Evolutionary conservation across 1,140 invertebrate genomes (phyloP).

Genomic region (Plodia interpunctella): DNA sequence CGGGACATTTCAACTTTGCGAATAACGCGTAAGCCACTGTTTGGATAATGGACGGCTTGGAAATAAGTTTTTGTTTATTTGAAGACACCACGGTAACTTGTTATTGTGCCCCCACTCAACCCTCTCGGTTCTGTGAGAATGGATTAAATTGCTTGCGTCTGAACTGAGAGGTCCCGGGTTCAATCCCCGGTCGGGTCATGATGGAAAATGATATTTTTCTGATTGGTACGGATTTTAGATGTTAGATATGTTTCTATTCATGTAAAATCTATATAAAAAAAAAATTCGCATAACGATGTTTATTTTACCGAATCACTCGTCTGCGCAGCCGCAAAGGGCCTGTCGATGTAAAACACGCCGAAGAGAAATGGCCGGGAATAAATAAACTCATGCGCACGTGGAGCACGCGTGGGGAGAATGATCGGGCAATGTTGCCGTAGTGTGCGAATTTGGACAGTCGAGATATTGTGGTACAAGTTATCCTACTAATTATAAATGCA

Average conservation of each 20-base stretch:
- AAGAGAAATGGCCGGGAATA: neutral
- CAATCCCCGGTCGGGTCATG: too few species aligned
- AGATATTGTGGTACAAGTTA: too few species aligned
- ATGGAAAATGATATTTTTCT: too few species aligned
- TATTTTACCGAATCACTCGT: neutral
- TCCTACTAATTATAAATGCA: too few species aligned
- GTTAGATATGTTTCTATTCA: too few species aligned
- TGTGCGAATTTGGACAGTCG: too few species aligned
- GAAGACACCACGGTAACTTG: neutral
- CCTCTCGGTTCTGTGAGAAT: neutral
- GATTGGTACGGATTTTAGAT: too few species aligned
- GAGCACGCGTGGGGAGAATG: neutral
- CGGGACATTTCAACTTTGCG: neutral
- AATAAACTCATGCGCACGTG: neutral
- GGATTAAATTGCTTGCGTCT: too few species aligned
- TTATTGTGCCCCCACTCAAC: too few species aligned
- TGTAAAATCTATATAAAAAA: neutral
- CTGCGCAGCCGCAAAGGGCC: neutral
- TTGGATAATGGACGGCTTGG: neutral
- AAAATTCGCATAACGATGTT: neutral
- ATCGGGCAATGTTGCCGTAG: neutral
- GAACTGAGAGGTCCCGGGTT: too few species aligned
- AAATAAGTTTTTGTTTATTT: conserved; percentile 4
- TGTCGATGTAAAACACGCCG: neutral
- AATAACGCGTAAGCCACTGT: neutral